These are phyloP conservation scores for Pachliopta kotzebuea DNA, from an alignment of 2,888 invertebrate species.

Conservation along the genomic window DNA sequence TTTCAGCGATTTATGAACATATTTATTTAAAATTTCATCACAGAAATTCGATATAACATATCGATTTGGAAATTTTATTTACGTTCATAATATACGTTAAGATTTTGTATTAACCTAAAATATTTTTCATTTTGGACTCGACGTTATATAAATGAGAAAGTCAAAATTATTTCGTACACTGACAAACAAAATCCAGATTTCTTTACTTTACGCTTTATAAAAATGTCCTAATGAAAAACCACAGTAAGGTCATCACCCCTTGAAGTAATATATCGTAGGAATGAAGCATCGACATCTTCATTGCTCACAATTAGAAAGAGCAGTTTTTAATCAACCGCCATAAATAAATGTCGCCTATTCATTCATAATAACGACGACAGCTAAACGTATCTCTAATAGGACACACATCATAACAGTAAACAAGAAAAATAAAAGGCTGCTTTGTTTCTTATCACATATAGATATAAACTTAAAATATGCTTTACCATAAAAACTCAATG, in stretches of 20 bases:
- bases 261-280: not conserved
- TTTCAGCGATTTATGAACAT: constrained; percentile 21
- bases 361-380: constrained; percentile 19
- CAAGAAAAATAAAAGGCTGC: constrained; percentile 17
- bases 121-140: not conserved
- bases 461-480: constrained; percentile 9
- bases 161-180: too few species aligned
- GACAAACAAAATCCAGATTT: too few species aligned
- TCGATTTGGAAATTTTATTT: constrained; percentile 6
- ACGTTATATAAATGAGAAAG: not conserved
- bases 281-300: not conserved
- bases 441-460: constrained; percentile 23
- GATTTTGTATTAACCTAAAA: not conserved
- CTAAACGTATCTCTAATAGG: constrained; percentile 7
- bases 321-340: not conserved
- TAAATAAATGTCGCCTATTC: constrained; percentile 16
- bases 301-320: not conserved
- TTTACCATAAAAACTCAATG: constrained; percentile 3
- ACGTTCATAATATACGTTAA: constrained; percentile 7
- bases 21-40: constrained; percentile 23
- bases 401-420: constrained; percentile 14
- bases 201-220: too few species aligned
- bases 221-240: too few species aligned
- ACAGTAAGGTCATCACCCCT: too few species aligned
- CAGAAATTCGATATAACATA: constrained; percentile 3